A percentile compares a stretch with the other conserved stretches of the same genome.
Evolutionary conservation across 2,113 vertebrate genomes (phyloP).

Genomic region (Empidonax alnorum): DNA sequence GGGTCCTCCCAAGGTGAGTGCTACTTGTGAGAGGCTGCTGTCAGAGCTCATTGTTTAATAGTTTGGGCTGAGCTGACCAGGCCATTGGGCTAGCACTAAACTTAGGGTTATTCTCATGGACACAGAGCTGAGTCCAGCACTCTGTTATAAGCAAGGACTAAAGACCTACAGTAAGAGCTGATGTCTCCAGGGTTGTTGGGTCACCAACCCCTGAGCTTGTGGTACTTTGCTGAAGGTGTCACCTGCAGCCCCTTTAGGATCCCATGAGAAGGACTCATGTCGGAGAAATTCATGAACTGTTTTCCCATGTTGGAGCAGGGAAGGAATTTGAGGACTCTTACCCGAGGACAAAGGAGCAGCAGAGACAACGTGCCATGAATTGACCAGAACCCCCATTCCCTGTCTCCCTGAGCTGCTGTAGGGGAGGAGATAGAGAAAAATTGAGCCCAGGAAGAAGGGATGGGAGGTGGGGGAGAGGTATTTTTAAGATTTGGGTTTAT

Average conservation of each 20-base stretch:
- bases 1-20: neutral
- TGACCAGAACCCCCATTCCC: neutral
- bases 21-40: neutral
- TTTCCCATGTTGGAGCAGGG: neutral
- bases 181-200: fast-evolving
- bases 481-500: neutral
- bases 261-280: neutral
- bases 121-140: too few relatives aligned
- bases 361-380: neutral
- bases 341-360: neutral
- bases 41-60: neutral
- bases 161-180: neutral
- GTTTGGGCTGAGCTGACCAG: neutral
- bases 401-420: neutral
- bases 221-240: neutral
- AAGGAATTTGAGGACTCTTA: neutral
- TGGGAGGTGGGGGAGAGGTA: too few relatives aligned
- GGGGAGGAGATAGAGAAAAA: neutral
- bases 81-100: neutral
- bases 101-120: neutral
- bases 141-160: neutral
- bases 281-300: neutral
- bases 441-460: neutral
- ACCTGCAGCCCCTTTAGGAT: neutral
- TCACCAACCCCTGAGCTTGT: neutral